phyloP scores from a whole-genome alignment of 2,888 invertebrate genomes.

The Odiellus spinosus region DNA sequence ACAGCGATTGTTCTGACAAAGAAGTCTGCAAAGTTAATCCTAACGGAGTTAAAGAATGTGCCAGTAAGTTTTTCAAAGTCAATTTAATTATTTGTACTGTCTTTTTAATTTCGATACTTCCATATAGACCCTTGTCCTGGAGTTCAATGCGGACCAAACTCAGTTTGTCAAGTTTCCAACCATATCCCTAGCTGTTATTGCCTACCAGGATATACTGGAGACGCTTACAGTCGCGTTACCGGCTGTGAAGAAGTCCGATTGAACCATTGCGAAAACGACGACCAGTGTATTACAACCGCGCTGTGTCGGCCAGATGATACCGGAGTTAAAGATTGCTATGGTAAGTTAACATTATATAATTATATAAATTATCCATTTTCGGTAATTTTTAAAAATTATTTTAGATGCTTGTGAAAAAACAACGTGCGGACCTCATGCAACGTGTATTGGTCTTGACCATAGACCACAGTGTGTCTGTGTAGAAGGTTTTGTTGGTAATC shows the following conservation, averaged over 20 bases:
- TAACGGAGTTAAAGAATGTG: constrained; percentile 19
- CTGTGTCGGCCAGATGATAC: constrained; percentile 13
- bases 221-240: constrained; percentile 35
- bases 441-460: constrained; percentile 14
- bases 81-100: not conserved
- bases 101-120: not conserved
- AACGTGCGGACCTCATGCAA: constrained; percentile 19
- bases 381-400: too few species aligned
- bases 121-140: constrained; percentile 17
- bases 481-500: constrained; percentile 55
- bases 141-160: constrained; percentile 57
- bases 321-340: constrained; percentile 14
- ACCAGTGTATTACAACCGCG: constrained; percentile 17
- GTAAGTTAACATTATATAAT: constrained; percentile 4
- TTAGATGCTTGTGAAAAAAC: constrained; percentile 20
- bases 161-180: constrained; percentile 56
- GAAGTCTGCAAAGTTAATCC: constrained; percentile 49
- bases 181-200: constrained; percentile 72
- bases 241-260: constrained; percentile 15
- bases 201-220: constrained; percentile 64
- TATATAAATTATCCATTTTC: not conserved
- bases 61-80: constrained; percentile 7
- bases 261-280: constrained; percentile 16
- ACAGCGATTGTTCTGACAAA: constrained; percentile 65
- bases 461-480: constrained; percentile 54